These are phyloP conservation scores for Agriopis leucophaearia DNA, from an alignment of 2,888 invertebrate species.

Conservation along the genomic window DNA sequence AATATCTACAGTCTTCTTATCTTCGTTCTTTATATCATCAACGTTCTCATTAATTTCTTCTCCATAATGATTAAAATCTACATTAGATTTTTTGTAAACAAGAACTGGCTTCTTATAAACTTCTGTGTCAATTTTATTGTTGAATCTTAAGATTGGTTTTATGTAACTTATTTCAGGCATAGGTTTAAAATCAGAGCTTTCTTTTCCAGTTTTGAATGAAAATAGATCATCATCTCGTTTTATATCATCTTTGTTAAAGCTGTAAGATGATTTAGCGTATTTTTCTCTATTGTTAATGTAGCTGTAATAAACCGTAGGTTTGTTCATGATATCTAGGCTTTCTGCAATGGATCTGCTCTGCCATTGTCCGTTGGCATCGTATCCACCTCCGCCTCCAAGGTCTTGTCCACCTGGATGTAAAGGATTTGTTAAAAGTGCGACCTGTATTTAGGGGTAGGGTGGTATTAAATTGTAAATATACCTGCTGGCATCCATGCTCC, in stretches of 20 bases:
- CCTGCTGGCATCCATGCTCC: conserved; percentile 83
- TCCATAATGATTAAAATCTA: conserved; percentile 32
- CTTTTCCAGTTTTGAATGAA: neutral
- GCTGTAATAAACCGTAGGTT: conserved; percentile 48
- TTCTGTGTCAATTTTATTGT: conserved; percentile 45
- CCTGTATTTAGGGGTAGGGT: conserved; percentile 33
- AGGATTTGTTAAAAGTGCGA: conserved; percentile 52
- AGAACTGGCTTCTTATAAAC: conserved; percentile 38
- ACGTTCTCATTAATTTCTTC: conserved; percentile 12
- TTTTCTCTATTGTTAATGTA: conserved; percentile 20
- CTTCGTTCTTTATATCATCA: conserved; percentile 2
- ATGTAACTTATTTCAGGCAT: conserved; percentile 41
- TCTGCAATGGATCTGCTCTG: conserved; percentile 75
- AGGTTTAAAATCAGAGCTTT: conserved; percentile 11
- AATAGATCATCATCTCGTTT: neutral
- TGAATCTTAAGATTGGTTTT: conserved; percentile 50
- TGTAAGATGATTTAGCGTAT: neutral
- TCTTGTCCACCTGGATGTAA: conserved; percentile 67
- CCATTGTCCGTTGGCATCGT: conserved; percentile 82
- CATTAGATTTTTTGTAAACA: conserved; percentile 44
- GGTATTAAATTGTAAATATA: conserved; percentile 69
- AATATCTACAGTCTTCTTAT: neutral
- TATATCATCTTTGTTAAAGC: neutral
- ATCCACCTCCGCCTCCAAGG: conserved; percentile 56
- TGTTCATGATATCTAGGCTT: conserved; percentile 46